Evolutionary conservation across 2,888 invertebrate species (phyloP).

Genomic region (Lacanobia oleracea): DNA sequence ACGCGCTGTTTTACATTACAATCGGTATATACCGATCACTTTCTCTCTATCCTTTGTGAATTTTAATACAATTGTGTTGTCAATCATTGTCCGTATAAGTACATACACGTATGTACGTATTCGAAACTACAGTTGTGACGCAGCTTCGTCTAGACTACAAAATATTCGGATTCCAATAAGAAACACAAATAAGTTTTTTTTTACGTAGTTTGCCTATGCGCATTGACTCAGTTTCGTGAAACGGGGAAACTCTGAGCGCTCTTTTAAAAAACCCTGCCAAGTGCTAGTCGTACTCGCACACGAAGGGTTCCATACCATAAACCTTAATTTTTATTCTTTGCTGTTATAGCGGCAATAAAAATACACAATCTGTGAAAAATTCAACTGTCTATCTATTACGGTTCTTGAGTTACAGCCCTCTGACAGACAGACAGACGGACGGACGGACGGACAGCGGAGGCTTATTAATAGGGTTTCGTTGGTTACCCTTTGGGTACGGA

Average conservation of each 20-base stretch:
- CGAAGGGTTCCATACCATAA: too few relatives aligned
- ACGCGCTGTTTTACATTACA: conserved; percentile 25
- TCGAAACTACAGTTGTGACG: background rate
- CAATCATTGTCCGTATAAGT: conserved; percentile 24
- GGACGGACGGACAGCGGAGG: too few relatives aligned
- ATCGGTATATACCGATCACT: conserved; percentile 46
- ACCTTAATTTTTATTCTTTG: too few relatives aligned
- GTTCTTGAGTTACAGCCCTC: too few relatives aligned
- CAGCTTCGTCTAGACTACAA: background rate
- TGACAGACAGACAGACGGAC: too few relatives aligned
- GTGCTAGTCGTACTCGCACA: too few relatives aligned
- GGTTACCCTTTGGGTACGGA: too few relatives aligned
- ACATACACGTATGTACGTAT: background rate
- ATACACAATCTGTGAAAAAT: too few relatives aligned
- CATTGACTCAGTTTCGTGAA: background rate
- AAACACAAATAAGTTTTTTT: background rate
- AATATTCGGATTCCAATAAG: background rate
- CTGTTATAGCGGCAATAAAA: too few relatives aligned
- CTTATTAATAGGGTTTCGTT: too few relatives aligned
- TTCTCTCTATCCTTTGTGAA: conserved; percentile 61
- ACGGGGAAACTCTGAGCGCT: background rate
- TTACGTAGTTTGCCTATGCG: too few relatives aligned
- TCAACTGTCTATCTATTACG: too few relatives aligned
- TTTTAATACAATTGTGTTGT: conserved; percentile 53
- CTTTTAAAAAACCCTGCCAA: background rate